Evolutionary conservation across 2,797 vertebrate species (phyloP).

Genomic region (Sciurus vulgaris): DNA sequence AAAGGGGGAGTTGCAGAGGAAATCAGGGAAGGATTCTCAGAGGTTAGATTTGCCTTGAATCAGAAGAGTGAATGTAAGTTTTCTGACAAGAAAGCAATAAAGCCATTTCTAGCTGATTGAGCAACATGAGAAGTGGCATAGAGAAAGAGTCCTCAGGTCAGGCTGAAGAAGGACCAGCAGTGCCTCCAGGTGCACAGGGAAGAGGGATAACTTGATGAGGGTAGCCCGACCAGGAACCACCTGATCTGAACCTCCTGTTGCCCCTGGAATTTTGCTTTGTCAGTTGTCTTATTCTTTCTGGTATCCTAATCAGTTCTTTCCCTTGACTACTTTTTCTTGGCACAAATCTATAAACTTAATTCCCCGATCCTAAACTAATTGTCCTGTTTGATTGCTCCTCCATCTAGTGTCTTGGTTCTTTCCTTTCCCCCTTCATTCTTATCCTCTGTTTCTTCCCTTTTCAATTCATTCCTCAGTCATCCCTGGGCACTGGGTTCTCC

Average conservation of each 20-base stretch:
- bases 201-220: too few relatives aligned
- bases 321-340: background rate
- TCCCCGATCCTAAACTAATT: background rate
- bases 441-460: background rate
- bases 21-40: background rate
- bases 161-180: background rate
- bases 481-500: background rate
- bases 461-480: background rate
- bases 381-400: background rate
- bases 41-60: background rate
- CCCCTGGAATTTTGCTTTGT: background rate
- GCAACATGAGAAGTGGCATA: background rate
- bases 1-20: background rate
- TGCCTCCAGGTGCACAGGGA: background rate
- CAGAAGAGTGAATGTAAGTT: background rate
- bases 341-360: background rate
- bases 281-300: background rate
- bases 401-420: background rate
- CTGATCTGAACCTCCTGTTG: background rate
- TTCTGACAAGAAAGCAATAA: background rate
- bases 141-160: background rate
- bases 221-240: background rate
- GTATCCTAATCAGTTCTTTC: background rate
- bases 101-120: background rate
- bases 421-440: background rate